Percentiles rank a stretch among this genome's conserved stretches.
Conservation (phyloP, 2,888 invertebrate genomes). For the Sesia bembeciformis region DNA sequence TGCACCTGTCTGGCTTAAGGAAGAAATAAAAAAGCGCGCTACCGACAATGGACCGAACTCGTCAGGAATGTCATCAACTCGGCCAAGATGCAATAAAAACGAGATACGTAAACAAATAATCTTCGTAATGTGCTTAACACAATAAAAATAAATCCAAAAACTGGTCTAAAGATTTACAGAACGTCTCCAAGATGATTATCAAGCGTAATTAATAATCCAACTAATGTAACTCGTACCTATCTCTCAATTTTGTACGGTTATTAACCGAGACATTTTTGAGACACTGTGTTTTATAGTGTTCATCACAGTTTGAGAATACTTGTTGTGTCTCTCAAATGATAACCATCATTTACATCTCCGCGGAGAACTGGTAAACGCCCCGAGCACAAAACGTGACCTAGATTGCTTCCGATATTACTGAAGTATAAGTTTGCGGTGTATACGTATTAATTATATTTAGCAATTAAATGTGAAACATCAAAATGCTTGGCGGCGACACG, state of each 20-base stretch:
- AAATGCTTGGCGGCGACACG: constrained; percentile 58
- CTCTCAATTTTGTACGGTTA: constrained; percentile 18
- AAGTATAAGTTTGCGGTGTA: not conserved
- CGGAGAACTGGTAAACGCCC: not conserved
- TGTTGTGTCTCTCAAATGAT: no score
- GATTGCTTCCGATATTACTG: constrained; percentile 26
- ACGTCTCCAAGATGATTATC: constrained; percentile 23
- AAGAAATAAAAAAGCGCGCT: constrained; percentile 7
- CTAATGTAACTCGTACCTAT: constrained; percentile 15
- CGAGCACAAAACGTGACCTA: constrained; percentile 15
- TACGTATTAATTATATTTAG: constrained; percentile 64
- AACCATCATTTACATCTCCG: no score
- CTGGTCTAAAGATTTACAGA: constrained; percentile 23
- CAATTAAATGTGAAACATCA: constrained; percentile 59
- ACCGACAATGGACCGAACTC: constrained; percentile 14
- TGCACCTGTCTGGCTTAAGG: not conserved
- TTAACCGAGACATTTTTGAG: constrained; percentile 9
- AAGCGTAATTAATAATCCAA: constrained; percentile 23
- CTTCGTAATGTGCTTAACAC: constrained; percentile 6
- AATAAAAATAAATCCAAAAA: constrained; percentile 23
- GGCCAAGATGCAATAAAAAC: constrained; percentile 15
- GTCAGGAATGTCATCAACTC: constrained; percentile 15
- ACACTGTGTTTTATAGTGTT: not conserved
- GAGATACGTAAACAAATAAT: constrained; percentile 11
- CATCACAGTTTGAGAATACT: not conserved